These are phyloP conservation scores for Delia radicum DNA, from an alignment of 1,140 invertebrate genomes.

Conservation along the genomic window DNA sequence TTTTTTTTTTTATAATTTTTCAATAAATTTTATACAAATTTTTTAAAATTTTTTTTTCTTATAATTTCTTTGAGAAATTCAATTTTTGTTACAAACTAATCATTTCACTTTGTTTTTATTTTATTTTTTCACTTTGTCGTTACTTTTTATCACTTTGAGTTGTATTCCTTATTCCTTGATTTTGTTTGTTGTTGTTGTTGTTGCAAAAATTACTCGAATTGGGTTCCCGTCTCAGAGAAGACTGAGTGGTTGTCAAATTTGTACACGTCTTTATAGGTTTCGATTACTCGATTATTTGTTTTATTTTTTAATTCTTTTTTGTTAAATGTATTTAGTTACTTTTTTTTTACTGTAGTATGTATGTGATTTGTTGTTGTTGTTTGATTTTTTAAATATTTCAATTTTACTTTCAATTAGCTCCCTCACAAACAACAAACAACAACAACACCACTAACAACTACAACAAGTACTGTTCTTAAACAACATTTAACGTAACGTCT, in stretches of 20 bases:
- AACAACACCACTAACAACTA: not conserved
- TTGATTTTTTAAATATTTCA: not conserved
- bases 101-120: not conserved
- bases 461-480: not conserved
- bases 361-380: not conserved
- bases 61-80: not conserved
- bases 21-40: not conserved
- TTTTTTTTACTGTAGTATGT: not conserved
- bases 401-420: conserved; percentile 1
- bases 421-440: not conserved
- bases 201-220: not conserved
- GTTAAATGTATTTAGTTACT: not conserved
- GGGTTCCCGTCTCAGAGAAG: conserved; percentile 14
- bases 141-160: not conserved
- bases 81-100: not conserved
- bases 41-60: not conserved
- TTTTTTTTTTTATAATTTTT: not conserved
- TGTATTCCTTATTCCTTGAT: not conserved
- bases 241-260: conserved; percentile 15
- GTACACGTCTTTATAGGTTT: conserved; percentile 12
- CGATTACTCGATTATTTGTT: conserved; percentile 6
- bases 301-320: not conserved
- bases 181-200: not conserved
- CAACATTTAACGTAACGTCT: not conserved
- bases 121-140: not conserved